Percentiles rank a stretch among this genome's conserved stretches.
Conservation (phyloP, 53 echinoderm and acorn worm genomes). For the Luidia sarsii region DNA sequence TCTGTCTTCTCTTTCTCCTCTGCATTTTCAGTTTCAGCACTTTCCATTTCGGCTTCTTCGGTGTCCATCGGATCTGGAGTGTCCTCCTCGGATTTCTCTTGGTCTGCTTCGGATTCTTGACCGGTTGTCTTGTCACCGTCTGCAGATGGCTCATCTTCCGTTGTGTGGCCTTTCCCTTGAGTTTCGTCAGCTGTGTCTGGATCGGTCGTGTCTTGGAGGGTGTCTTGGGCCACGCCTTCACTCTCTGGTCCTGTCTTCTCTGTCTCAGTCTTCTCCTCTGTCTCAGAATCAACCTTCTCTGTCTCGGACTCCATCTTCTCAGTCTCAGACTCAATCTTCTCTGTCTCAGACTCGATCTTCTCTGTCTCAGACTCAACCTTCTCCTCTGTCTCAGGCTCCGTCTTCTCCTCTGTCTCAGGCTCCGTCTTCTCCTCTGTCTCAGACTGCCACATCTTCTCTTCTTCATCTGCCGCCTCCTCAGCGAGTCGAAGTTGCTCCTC, state of each 20-base stretch:
- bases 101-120: neutral
- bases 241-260: neutral
- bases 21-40: neutral
- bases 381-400: conserved; percentile 7
- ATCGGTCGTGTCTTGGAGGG: neutral
- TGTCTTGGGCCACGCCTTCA: neutral
- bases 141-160: neutral
- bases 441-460: conserved; percentile 36
- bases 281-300: neutral
- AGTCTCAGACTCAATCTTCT: no score
- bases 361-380: conserved; percentile 16
- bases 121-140: neutral
- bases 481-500: conserved; percentile 28
- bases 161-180: no score
- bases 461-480: conserved; percentile 29
- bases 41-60: neutral
- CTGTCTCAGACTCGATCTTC: conserved; percentile 4
- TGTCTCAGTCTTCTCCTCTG: neutral
- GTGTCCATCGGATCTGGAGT: neutral
- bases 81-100: neutral
- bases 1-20: neutral
- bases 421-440: neutral
- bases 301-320: neutral
- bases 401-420: neutral
- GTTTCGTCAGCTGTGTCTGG: neutral